These are phyloP conservation scores for Leptoteleia sp. DNA, from an alignment of 1,140 invertebrate genomes.

Conservation along the genomic window DNA sequence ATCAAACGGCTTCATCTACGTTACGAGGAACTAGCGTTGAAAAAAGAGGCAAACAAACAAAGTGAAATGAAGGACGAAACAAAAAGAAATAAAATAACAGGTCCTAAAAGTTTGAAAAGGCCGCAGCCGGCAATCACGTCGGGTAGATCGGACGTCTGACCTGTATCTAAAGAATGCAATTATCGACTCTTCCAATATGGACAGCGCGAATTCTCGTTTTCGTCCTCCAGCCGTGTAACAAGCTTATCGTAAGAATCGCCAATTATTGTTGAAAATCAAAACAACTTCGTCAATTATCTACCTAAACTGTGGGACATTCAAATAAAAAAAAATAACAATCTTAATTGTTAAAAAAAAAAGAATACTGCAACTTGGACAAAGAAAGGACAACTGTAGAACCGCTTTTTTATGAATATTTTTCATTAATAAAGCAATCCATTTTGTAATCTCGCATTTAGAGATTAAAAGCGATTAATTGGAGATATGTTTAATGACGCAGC, in stretches of 20 bases:
- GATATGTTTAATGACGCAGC: too few species aligned
- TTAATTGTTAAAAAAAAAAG: slow-evolving; percentile 51
- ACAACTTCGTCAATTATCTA: slow-evolving; percentile 74
- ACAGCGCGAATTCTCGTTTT: slow-evolving; percentile 61
- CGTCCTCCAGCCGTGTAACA: slow-evolving; percentile 56
- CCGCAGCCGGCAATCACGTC: slow-evolving; percentile 58
- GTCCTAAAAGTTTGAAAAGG: slow-evolving; percentile 56
- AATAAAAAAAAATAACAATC: slow-evolving; percentile 69
- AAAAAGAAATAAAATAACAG: slow-evolving; percentile 40
- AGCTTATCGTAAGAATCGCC: slow-evolving; percentile 73
- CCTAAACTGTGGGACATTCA: slow-evolving; percentile 56
- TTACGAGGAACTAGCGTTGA: slow-evolving; percentile 37
- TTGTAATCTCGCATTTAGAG: slow-evolving; percentile 29
- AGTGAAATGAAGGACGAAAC: neutral
- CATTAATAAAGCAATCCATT: slow-evolving; percentile 28
- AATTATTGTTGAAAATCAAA: slow-evolving; percentile 73
- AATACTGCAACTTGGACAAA: slow-evolving; percentile 23
- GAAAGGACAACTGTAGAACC: slow-evolving; percentile 10
- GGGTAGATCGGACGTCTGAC: slow-evolving; percentile 52
- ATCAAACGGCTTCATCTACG: slow-evolving; percentile 57
- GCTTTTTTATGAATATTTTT: too few species aligned
- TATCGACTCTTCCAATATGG: slow-evolving; percentile 62
- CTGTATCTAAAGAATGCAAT: slow-evolving; percentile 62
- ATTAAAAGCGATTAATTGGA: slow-evolving; percentile 43
- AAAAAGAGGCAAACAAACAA: slow-evolving; percentile 28